Evolutionary conservation across 2,797 vertebrate genomes (phyloP), one percentile per base, ranked within the genome.

Genomic region (Melanotaenia parkinsoni): DNA sequence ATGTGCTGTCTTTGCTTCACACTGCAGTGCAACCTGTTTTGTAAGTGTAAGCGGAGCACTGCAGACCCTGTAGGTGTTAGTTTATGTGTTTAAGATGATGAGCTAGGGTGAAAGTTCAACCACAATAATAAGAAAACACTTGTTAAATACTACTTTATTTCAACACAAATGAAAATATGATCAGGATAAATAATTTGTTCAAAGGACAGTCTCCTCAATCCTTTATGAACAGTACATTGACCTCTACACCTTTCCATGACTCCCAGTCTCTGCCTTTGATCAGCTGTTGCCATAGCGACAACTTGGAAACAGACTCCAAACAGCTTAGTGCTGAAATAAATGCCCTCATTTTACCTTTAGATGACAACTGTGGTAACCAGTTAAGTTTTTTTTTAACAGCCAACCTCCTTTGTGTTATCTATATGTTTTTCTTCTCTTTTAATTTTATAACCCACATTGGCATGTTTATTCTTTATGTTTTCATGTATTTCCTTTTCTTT

Each of bases 231-330:
- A 14, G 50, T 73, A 58, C 78, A 80, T 74, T 60, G 69, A 70
- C 72, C 82, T 67, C 78, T 77, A 68, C 85, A 78, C 67, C 80
- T 75, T 74, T 58, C 59, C 81, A 66, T 75, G 78, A 67, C 77
- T 86, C 77, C 51, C 80, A 67, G 78, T 80, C 68, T 81, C 83
- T 79, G 67, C 71, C 67, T 72, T 71, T 81, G 79, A 76, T 82
- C 82, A 75, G 68, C 86, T 89, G 91, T 92, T 92, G 86, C 89
- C 85, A 91, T 92, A 88, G 85, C 76, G 77, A 92, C 91, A 76
- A 70, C 67, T 77, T 43, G 53, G 68, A 67, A 86, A 84, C 77
- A 80, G 85, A 89, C 74, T 85, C 89, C 81, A 84, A 89, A 87
- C 88, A 92, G 89, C 79, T 86, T 88, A 59, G 77, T 72, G 81